A percentile compares a stretch with the other conserved stretches of the same genome.
Conservation (phyloP, 2,888 invertebrate species). For the Rhogogaster chlorosoma region DNA sequence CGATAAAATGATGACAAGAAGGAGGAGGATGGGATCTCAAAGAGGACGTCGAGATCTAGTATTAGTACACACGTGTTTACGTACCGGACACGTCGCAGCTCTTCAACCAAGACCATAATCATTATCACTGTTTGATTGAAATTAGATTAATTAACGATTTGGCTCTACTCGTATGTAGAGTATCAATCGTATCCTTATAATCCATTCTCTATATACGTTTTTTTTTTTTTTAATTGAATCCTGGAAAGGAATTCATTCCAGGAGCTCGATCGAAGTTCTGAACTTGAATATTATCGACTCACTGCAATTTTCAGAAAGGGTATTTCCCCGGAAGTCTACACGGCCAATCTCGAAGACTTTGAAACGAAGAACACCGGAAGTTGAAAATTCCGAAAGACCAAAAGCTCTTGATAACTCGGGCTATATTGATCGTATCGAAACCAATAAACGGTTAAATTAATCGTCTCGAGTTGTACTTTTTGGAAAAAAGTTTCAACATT, state of each 20-base stretch:
- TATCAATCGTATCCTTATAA: neutral
- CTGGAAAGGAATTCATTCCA: neutral
- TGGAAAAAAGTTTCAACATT: too few relatives aligned
- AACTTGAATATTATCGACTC: too few relatives aligned
- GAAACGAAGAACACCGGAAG: too few relatives aligned
- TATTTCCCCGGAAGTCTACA: too few relatives aligned
- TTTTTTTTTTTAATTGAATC: neutral
- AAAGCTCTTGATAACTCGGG: too few relatives aligned
- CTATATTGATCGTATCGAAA: too few relatives aligned
- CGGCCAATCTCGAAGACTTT: too few relatives aligned
- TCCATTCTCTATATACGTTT: neutral
- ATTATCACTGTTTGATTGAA: neutral
- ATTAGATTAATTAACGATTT: neutral
- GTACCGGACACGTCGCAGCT: neutral
- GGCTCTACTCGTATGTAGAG: neutral
- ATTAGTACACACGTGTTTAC: neutral
- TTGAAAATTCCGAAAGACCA: too few relatives aligned
- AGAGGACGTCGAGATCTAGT: neutral
- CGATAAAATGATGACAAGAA: constrained; percentile 4
- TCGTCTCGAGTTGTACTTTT: too few relatives aligned
- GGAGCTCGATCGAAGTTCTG: too few relatives aligned
- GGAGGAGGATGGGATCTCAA: neutral
- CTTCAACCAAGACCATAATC: neutral
- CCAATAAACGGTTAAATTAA: too few relatives aligned
- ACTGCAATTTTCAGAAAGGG: too few relatives aligned